phyloP scores from a whole-genome alignment of 1,140 invertebrate species.

The Monochamus saltuarius region DNA sequence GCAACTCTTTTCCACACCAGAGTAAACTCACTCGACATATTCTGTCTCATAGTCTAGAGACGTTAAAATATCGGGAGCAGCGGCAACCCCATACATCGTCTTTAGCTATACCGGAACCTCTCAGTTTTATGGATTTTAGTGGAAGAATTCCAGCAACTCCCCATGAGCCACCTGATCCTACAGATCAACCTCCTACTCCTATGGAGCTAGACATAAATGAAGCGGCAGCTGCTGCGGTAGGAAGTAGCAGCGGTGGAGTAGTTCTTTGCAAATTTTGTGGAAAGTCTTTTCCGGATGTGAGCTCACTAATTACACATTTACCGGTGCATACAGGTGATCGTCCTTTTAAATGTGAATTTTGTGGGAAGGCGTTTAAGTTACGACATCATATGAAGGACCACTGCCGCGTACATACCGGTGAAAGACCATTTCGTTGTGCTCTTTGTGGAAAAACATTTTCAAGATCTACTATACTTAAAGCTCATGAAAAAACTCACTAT shows the following conservation, averaged over 20 bases:
- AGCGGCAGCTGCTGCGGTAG: constrained; percentile 41
- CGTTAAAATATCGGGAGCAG: constrained; percentile 79
- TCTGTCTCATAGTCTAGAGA: constrained; percentile 81
- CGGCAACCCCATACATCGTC: constrained; percentile 37
- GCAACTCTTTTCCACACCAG: constrained; percentile 81
- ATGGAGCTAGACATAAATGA: constrained; percentile 56
- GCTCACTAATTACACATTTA: constrained; percentile 79
- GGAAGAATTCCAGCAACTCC: constrained; percentile 53
- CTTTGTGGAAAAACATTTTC: constrained; percentile 89
- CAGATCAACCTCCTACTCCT: constrained; percentile 55
- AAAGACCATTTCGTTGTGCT: constrained; percentile 83
- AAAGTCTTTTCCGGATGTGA: constrained; percentile 85
- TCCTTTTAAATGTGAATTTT: constrained; percentile 89
- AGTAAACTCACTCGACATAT: constrained; percentile 86
- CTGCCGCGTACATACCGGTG: constrained; percentile 86
- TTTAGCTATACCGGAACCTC: constrained; percentile 39
- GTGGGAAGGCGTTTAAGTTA: constrained; percentile 86
- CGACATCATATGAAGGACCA: constrained; percentile 92
- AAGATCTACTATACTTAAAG: constrained; percentile 83
- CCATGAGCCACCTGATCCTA: constrained; percentile 56
- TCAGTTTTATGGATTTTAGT: constrained; percentile 48
- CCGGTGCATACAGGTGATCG: constrained; percentile 85
- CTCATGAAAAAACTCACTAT: constrained; percentile 89
- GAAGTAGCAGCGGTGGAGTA: constrained; percentile 64
- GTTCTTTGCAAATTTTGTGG: constrained; percentile 88